Evolutionary conservation across 2,797 vertebrate genomes (phyloP), one percentile per base, ranked within the genome.

Genomic region (Echiichthys vipera): DNA sequence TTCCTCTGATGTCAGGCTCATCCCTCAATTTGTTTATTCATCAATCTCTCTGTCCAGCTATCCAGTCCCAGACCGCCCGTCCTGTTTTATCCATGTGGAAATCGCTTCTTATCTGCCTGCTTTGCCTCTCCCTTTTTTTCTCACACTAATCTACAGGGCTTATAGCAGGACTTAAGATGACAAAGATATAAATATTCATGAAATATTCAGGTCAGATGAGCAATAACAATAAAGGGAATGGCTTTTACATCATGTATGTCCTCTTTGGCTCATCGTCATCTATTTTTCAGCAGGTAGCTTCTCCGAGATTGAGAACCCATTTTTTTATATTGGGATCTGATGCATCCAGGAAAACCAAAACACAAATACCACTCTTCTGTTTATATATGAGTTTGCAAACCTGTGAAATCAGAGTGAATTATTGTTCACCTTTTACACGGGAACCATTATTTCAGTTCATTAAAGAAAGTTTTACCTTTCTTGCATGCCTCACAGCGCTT

Each of bases 101-200:
- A 84, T 83, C 70, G n/a, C 73, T 80, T 84, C 81, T 87, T 37
- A 89, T 90, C 81, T 68, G 71, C 67, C 78, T 7, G 71, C 83
- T 65, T 63, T 84, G 55, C 66, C 70, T 56, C 47, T 71, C 59
- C 82, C 59, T 83, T 67, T 63, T 74, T 88, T 80, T 37, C 76
- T 83, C 76, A 46, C 77, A 72, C 62, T 90, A 89, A 91, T 91
- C 87, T 87, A 74, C 51, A 24, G 54, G 70, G 72, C 59, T 91
- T 84, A 86, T 7, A 77, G 75, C 36, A 45, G 67, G 88, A 84
- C 43, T 83, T 84, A 69, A 82, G 65, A 88, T 55, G 54, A 85
- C 71, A 82, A 82, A 86, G 57, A 84, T 74, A 84, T 84, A 83
- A 75, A 88, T 84, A 81, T 78, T 77, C 74, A 66, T 29, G 30